Conservation (phyloP, 2,888 invertebrate genomes). For the Patella depressa region DNA sequence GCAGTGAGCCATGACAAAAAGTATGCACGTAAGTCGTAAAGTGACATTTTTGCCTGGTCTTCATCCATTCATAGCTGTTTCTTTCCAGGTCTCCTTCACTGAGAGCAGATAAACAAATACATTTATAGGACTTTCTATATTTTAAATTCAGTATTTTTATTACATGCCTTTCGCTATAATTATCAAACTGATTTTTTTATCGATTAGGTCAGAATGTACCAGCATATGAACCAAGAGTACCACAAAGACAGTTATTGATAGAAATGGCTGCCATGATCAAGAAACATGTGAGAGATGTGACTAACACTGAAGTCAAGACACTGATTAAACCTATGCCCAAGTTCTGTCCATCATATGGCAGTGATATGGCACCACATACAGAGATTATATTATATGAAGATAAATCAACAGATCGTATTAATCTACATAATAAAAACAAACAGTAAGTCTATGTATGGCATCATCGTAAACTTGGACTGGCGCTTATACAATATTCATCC, state of each 20-base stretch:
- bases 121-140: no score
- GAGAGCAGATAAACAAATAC: no score
- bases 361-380: slow-evolving; percentile 58
- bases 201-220: slow-evolving; percentile 54
- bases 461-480: no score
- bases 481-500: no score
- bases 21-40: no score
- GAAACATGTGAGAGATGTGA: slow-evolving; percentile 58
- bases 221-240: slow-evolving; percentile 60
- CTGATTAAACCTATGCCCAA: slow-evolving; percentile 63
- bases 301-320: slow-evolving; percentile 63
- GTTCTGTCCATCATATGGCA: slow-evolving; percentile 50
- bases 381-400: slow-evolving; percentile 68
- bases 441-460: slow-evolving; percentile 40
- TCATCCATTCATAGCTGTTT: no score
- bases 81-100: no score
- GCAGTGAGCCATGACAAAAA: no score
- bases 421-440: slow-evolving; percentile 39
- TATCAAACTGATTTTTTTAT: background rate
- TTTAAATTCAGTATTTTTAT: background rate
- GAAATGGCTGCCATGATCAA: slow-evolving; percentile 69
- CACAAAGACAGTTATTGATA: slow-evolving; percentile 65
- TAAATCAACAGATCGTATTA: slow-evolving; percentile 46
- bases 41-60: no score
- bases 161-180: background rate